Percentiles rank a stretch among this genome's conserved stretches.
Conservation (phyloP, 2,797 vertebrate genomes). For the Alectoris magna region DNA sequence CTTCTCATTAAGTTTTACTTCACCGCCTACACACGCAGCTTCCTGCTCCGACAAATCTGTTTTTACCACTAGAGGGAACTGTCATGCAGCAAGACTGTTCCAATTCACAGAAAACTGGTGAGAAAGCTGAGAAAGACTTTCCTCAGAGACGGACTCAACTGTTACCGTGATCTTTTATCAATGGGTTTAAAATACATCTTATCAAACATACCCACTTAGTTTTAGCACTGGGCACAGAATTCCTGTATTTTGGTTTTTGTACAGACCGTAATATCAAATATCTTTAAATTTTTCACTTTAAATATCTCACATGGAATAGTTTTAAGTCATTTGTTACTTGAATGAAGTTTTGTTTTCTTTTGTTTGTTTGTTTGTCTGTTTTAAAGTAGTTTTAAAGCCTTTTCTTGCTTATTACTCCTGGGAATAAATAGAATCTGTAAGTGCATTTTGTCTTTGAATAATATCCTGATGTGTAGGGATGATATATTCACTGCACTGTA, state of each 20-base stretch:
- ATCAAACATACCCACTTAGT: background rate
- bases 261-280: background rate
- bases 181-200: background rate
- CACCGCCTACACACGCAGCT: background rate
- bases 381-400: background rate
- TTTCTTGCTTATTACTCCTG: background rate
- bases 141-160: accelerated
- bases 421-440: background rate
- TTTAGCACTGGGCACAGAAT: background rate
- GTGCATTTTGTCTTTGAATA: background rate
- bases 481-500: background rate
- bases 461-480: background rate
- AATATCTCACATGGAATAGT: background rate
- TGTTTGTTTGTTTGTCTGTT: too few relatives aligned
- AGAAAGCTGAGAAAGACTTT: background rate
- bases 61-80: conserved; percentile 31
- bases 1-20: background rate
- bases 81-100: background rate
- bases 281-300: background rate
- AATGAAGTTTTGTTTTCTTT: background rate
- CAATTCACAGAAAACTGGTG: accelerated
- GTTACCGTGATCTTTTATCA: background rate
- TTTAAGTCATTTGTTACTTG: background rate
- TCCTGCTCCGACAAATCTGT: background rate
- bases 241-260: background rate